These are phyloP conservation scores for Drosophila barbarae DNA, from an alignment of 2,888 invertebrate genomes.

Conservation along the genomic window DNA sequence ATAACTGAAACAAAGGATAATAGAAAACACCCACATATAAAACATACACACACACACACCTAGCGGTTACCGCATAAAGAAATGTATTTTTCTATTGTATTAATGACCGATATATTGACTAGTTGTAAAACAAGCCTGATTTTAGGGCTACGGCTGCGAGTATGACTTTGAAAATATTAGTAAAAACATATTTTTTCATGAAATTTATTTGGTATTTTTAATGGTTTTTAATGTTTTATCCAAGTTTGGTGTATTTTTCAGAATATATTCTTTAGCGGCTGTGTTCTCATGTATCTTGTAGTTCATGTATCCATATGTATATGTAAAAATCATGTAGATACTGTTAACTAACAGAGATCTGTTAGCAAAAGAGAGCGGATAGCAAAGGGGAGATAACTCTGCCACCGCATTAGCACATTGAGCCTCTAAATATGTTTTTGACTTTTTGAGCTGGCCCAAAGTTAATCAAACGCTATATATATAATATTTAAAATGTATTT, in stretches of 20 bases:
- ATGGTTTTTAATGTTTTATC: not conserved
- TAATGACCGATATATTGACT: slow-evolving; percentile 54
- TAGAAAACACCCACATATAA: slow-evolving; percentile 11
- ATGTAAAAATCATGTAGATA: not conserved
- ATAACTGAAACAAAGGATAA: slow-evolving; percentile 33
- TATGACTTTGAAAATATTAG: slow-evolving; percentile 32
- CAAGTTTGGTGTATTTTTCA: not conserved
- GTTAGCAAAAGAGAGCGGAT: no score
- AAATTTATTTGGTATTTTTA: not conserved
- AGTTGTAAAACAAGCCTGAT: slow-evolving; percentile 51
- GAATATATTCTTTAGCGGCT: not conserved
- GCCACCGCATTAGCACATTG: no score
- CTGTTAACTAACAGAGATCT: not conserved
- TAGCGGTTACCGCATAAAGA: slow-evolving; percentile 24
- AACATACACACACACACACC: slow-evolving; percentile 19
- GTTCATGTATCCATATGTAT: not conserved
- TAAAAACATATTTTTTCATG: slow-evolving; percentile 16
- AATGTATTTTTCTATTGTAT: slow-evolving; percentile 61
- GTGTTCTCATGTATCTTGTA: not conserved
- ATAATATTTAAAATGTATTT: no score
- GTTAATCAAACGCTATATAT: no score
- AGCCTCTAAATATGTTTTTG: no score
- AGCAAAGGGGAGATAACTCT: no score
- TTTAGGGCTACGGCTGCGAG: slow-evolving; percentile 27
- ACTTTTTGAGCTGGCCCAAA: no score